Evolutionary conservation across 2,797 vertebrate species (phyloP).

Genomic region (Limnodromus scolopaceus): DNA sequence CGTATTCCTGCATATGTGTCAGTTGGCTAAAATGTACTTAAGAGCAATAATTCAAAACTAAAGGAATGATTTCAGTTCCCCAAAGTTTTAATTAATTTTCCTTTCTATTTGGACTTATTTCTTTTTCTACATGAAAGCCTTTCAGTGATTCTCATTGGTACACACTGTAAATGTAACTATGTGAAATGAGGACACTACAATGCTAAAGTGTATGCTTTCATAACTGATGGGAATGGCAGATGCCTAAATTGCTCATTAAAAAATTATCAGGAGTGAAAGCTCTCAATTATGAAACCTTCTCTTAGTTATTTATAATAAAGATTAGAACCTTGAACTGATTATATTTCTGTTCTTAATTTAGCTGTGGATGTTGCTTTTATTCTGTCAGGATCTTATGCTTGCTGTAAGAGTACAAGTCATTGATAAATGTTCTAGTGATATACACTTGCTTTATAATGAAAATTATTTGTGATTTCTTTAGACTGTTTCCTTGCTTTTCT

Average conservation of each 20-base stretch:
- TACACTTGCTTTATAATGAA: neutral
- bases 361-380: neutral
- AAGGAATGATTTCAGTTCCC: neutral
- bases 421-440: neutral
- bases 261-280: constrained; percentile 21
- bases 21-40: neutral
- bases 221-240: constrained; percentile 4
- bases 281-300: constrained; percentile 11
- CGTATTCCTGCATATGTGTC: neutral
- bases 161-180: neutral
- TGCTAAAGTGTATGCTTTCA: neutral
- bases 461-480: neutral
- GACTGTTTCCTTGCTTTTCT: neutral
- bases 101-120: neutral
- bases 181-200: neutral
- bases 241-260: constrained; percentile 9
- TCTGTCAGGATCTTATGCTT: neutral
- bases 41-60: neutral
- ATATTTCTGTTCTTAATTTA: neutral
- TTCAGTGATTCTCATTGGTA: neutral
- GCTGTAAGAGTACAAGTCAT: neutral
- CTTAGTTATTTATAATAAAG: constrained; percentile 43
- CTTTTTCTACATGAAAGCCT: neutral
- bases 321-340: constrained; percentile 19
- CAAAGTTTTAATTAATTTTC: neutral